Evolutionary conservation across 1,140 invertebrate species (phyloP), one percentile per base, ranked within the genome.

Genomic region (Scaptomyza hsui): DNA sequence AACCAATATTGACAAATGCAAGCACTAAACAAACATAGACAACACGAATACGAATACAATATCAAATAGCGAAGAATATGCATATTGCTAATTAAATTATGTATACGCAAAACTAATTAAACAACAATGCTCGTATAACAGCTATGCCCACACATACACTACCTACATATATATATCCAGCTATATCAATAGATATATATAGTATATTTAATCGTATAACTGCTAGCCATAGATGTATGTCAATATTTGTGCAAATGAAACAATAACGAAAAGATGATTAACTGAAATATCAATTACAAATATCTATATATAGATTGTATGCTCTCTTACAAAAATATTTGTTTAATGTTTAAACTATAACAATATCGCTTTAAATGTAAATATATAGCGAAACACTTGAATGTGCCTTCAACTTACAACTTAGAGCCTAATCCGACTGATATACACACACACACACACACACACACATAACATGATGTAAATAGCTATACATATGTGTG

Each of bases 101-200:
- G 61, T 77, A 86, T 86, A 86, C 52, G 77, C 74, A 74, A 82
- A 72, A 64, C 82, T 86, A 81, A 86, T 88, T 86, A 86, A 88
- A 65, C 62, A 74, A 71, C 60, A 86, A 86, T 80, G 71, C 65
- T 78, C 52, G 41, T 55, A 45, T 63, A 83, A 55, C 79, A 78
- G 74, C 47, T 72, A 68, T 56, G 44, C 56, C 29, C 61, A 71
- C 35, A 71, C 26, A 9, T 29, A 29, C 9, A 29, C 32, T 29
- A 29, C 32, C 61, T 55, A 73, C 56, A 79, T 49, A 41, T 45
- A 52, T 59, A 67, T 59, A 70, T 29, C 49, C 65, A 69, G 65
- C 57, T 69, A 47, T 65, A 48, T 44, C 53, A 57, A 67, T 70
- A 70, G 41, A 51, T 70, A 49, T 70, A 42, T 15, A 53, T 44